Base-by-base conservation (phyloP, 2,888 invertebrate species). In the Craniophora ligustri region DNA sequence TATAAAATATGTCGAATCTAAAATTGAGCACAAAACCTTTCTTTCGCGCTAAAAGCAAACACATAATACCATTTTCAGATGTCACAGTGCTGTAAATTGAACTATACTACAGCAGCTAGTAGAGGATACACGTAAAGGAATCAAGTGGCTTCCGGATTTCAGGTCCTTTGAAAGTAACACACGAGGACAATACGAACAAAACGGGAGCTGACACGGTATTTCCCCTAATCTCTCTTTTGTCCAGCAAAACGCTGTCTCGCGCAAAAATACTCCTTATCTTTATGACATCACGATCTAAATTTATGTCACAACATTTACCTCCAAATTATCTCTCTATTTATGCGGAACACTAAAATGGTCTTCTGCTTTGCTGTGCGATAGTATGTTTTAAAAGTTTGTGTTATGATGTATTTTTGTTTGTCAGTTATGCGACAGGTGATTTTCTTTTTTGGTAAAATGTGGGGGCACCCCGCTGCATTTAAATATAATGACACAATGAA, bases 401-500 rank as follows among this genome's bases (percentile, higher is more conserved):
- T 61, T 76, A 76, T 49, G 76, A 53, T 47, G 40, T 49, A 50
- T 75, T 84, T 82, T 72, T 26, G 56, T 42, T 55, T 73, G 67
- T 47, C 32, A 28, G 18, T 53, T 34, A 41, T n/a, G 46, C 49
- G 77, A 76, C 79, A 85, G 84, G 83, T 86, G 82, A 84, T 81
- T 78, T 81, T 78, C 74, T 77, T 82, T 82, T 86, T 84, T 54
- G 75, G 80, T 77, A 69, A 82, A 84, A 79, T 80, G 81, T 79
- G 81, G 69, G 76, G 72, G 78, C 80, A 81, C 82, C 80, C 79
- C 57, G 75, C 79, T 84, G 83, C 81, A 85, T 89, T 90, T 86
- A 84, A 89, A 88, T 84, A 81, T 87, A 86, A 88, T 84, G 83
- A 79, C 76, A 80, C 81, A 84, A 82, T 84, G 81, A 83, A 85